Conservation (phyloP, 1,140 invertebrate genomes). For the Danaus plexippus region DNA sequence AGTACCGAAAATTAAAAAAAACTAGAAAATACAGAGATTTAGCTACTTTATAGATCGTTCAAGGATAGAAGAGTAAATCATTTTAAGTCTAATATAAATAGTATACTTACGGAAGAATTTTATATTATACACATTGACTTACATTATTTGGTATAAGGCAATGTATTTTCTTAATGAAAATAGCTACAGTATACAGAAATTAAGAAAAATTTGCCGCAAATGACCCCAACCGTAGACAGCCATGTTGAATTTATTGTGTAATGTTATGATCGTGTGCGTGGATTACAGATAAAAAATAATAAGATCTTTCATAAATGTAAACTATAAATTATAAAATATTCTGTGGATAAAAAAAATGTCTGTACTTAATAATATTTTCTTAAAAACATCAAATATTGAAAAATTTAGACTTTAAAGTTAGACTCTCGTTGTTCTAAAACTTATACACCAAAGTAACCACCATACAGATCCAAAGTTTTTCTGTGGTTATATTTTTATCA, state of each 20-base stretch:
- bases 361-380: too few species aligned
- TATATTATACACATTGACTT: constrained; percentile 57
- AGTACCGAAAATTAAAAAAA: constrained; percentile 23
- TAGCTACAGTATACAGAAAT: constrained; percentile 44
- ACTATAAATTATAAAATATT: too few species aligned
- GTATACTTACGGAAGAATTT: constrained; percentile 50
- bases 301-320: too few species aligned
- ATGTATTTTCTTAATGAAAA: constrained; percentile 37
- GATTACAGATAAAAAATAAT: too few species aligned
- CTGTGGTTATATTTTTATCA: too few species aligned
- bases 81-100: constrained; percentile 19
- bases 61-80: constrained; percentile 38
- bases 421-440: too few species aligned
- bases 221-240: constrained; percentile 41
- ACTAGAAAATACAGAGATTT: constrained; percentile 26
- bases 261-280: too few species aligned
- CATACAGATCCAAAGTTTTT: too few species aligned
- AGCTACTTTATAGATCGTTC: constrained; percentile 44
- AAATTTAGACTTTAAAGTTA: too few species aligned
- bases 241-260: constrained; percentile 28
- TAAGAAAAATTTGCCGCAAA: constrained; percentile 44
- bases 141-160: constrained; percentile 60
- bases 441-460: too few species aligned
- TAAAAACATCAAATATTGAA: too few species aligned
- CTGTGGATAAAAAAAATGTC: too few species aligned